Conservation (phyloP, 2,888 invertebrate genomes). For the Physocephala rufipes region DNA sequence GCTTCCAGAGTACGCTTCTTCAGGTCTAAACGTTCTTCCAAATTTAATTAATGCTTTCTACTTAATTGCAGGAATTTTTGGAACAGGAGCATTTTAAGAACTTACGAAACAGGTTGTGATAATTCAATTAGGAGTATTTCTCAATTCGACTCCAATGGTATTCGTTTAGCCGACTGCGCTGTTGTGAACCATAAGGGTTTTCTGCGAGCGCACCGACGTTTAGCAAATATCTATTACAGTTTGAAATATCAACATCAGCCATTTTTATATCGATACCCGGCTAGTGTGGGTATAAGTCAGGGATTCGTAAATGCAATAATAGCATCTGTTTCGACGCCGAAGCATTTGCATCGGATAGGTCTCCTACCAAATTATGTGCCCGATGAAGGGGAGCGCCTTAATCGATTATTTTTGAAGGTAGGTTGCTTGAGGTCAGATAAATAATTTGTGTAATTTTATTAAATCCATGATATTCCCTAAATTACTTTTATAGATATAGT, state of each 20-base stretch:
- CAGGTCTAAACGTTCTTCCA: not conserved
- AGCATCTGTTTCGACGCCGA: slow-evolving; percentile 75
- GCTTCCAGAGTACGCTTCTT: slow-evolving; percentile 71
- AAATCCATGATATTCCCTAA: too few species aligned
- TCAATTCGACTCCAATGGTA: slow-evolving; percentile 82
- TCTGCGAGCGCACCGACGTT: slow-evolving; percentile 73
- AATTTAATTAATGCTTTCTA: not conserved
- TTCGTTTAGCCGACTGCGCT: slow-evolving; percentile 76
- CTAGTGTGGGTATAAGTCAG: slow-evolving; percentile 75
- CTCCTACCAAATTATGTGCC: slow-evolving; percentile 71
- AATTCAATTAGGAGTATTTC: slow-evolving; percentile 89
- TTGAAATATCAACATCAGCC: slow-evolving; percentile 73
- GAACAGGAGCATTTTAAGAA: slow-evolving; percentile 84
- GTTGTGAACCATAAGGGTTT: slow-evolving; percentile 69
- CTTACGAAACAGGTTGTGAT: slow-evolving; percentile 76
- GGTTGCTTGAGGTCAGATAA: slow-evolving; percentile 32
- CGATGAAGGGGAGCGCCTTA: slow-evolving; percentile 72
- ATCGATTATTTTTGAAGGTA: slow-evolving; percentile 75
- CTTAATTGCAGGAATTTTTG: slow-evolving; percentile 74
- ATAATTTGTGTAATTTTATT: too few species aligned
- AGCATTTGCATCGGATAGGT: slow-evolving; percentile 77
- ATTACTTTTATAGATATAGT: too few species aligned
- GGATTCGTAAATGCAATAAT: slow-evolving; percentile 75
- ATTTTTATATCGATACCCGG: slow-evolving; percentile 70
- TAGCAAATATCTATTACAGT: slow-evolving; percentile 77